Conservation (phyloP, 2,888 invertebrate genomes). For the Taenaris catops region DNA sequence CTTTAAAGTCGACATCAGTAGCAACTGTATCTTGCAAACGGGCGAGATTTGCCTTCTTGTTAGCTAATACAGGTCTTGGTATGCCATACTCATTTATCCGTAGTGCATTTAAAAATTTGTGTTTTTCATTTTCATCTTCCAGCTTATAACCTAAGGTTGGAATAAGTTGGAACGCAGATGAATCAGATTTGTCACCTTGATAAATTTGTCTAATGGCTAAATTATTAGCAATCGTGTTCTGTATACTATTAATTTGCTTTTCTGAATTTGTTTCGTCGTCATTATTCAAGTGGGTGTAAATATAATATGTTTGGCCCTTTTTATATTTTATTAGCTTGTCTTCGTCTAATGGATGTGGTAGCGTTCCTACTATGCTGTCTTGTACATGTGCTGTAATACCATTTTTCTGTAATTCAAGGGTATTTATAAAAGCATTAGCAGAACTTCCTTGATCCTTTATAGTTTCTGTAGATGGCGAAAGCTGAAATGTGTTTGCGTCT, state of each 20-base stretch:
- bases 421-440: constrained; percentile 30
- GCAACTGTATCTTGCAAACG: constrained; percentile 27
- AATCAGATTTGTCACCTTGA: constrained; percentile 22
- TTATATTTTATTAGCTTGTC: constrained; percentile 61
- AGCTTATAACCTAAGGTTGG: constrained; percentile 60
- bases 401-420: constrained; percentile 42
- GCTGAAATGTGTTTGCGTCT: constrained; percentile 10
- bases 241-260: constrained; percentile 2
- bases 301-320: constrained; percentile 61
- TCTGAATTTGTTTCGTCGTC: constrained; percentile 19
- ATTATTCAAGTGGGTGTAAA: constrained; percentile 52
- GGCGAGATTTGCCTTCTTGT: constrained; percentile 30
- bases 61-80: constrained; percentile 33
- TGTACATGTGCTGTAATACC: constrained; percentile 62
- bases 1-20: constrained; percentile 43
- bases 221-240: constrained; percentile 2
- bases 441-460: constrained; percentile 35
- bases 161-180: constrained; percentile 49
- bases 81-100: constrained; percentile 51
- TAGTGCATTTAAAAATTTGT: constrained; percentile 48
- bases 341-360: constrained; percentile 56
- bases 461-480: constrained; percentile 32
- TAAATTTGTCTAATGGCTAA: constrained; percentile 6
- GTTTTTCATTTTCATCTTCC: constrained; percentile 54
- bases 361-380: constrained; percentile 62